Evolutionary conservation across 2,888 invertebrate genomes (phyloP).

Genomic region (Lasioglossum calceatum): DNA sequence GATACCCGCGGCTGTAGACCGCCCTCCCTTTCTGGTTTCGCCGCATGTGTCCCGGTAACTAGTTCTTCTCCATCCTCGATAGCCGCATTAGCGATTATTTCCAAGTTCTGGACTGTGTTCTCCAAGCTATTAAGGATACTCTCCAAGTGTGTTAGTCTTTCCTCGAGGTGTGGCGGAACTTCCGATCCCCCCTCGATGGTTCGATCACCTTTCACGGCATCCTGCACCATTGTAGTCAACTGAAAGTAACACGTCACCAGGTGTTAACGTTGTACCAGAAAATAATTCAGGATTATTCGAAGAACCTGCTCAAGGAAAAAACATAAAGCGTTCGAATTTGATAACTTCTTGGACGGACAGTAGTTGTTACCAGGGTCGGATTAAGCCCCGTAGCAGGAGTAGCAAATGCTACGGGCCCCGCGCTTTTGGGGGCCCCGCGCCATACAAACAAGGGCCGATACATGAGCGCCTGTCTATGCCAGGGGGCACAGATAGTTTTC

Average conservation of each 20-base stretch:
- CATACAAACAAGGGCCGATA: too few relatives aligned
- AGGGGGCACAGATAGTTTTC: too few relatives aligned
- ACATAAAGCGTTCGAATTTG: too few relatives aligned
- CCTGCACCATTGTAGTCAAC: constrained; percentile 74
- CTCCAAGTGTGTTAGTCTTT: constrained; percentile 68
- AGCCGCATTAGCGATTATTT: constrained; percentile 23
- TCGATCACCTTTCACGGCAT: constrained; percentile 68
- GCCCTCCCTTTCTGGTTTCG: not conserved
- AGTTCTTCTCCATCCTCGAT: not conserved
- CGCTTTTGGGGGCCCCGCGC: too few relatives aligned
- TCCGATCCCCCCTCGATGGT: constrained; percentile 17
- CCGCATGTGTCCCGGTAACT: not conserved
- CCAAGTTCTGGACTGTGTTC: constrained; percentile 44
- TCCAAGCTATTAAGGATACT: constrained; percentile 55
- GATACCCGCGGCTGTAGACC: constrained; percentile 26
- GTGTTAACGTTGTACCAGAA: not conserved
- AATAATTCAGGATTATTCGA: not conserved
- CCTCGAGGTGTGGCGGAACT: constrained; percentile 84
- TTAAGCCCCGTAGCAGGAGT: too few relatives aligned
- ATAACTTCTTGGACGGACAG: too few relatives aligned
- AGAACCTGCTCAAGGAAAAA: not conserved
- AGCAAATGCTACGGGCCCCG: too few relatives aligned
- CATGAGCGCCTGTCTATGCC: too few relatives aligned
- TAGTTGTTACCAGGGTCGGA: too few relatives aligned
- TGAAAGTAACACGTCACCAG: constrained; percentile 14